phyloP scores from a whole-genome alignment of 2,888 invertebrate species.

The Rhodophaea formosa region DNA sequence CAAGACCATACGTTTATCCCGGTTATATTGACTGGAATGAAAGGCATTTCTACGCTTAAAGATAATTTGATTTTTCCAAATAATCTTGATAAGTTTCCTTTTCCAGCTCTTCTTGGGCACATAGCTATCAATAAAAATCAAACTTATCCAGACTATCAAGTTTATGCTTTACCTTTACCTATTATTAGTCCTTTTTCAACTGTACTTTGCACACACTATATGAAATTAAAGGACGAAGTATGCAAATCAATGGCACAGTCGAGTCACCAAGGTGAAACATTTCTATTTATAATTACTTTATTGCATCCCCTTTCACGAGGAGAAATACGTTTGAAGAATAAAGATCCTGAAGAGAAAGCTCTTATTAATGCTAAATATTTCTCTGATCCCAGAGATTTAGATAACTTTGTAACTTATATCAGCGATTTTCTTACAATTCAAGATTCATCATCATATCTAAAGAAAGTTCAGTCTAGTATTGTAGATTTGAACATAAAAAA shows the following conservation, averaged over 20 bases:
- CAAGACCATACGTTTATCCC: conserved; percentile 51
- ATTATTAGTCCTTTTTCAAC: conserved; percentile 33
- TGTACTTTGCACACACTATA: conserved; percentile 36
- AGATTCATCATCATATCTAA: conserved; percentile 35
- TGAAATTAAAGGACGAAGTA: conserved; percentile 37
- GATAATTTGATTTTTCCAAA: conserved; percentile 32
- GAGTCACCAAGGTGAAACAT: conserved; percentile 27
- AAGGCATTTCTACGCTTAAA: conserved; percentile 26
- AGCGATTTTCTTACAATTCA: conserved; percentile 34
- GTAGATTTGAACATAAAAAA: conserved; percentile 36
- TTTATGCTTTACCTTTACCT: conserved; percentile 32
- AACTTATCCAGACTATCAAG: conserved; percentile 49
- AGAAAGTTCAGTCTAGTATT: conserved; percentile 29
- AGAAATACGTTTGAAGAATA: conserved; percentile 38
- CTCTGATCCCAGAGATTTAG: conserved; percentile 37
- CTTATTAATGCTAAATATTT: conserved; percentile 42
- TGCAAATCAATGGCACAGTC: conserved; percentile 37
- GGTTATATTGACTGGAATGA: conserved; percentile 38
- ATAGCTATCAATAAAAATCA: conserved; percentile 42
- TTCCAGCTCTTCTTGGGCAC: conserved; percentile 42
- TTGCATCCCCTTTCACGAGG: conserved; percentile 48
- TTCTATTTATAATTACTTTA: conserved; percentile 35
- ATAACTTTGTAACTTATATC: conserved; percentile 32
- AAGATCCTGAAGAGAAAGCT: conserved; percentile 40
- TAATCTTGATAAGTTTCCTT: conserved; percentile 43